Evolutionary conservation across 2,113 vertebrate genomes (phyloP).

Genomic region (Peromyscus californicus): DNA sequence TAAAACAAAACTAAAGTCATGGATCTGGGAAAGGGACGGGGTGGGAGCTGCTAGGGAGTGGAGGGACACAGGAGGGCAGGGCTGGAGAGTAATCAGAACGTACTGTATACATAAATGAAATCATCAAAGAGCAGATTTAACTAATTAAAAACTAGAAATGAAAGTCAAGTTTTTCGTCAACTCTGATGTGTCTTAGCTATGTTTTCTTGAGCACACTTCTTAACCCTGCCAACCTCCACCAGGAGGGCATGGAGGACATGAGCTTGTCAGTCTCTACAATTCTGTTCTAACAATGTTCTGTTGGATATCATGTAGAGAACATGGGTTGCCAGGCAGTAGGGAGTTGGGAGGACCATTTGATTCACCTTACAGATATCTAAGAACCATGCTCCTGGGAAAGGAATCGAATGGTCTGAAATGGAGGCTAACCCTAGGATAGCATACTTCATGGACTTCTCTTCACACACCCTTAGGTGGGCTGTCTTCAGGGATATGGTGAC

Average conservation of each 20-base stretch:
- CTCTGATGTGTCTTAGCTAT: background rate
- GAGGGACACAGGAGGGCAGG: no score
- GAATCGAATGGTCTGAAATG: background rate
- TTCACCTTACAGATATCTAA: background rate
- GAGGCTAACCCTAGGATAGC: background rate
- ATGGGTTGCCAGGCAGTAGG: background rate
- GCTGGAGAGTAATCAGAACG: background rate
- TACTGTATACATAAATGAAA: background rate
- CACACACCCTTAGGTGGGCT: background rate
- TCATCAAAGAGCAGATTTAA: background rate
- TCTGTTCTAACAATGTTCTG: conserved; percentile 16
- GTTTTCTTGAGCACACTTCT: background rate
- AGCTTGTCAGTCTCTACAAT: background rate
- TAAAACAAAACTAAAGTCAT: background rate
- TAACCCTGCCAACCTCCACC: background rate
- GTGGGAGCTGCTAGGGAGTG: no score
- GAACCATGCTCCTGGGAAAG: background rate
- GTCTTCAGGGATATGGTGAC: background rate
- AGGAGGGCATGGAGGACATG: background rate
- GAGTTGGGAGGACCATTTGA: background rate
- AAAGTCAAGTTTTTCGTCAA: background rate
- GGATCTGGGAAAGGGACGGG: background rate
- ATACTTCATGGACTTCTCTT: background rate
- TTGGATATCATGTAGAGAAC: background rate
- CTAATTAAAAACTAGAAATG: background rate